phyloP scores from a whole-genome alignment of 2,888 invertebrate genomes.

The Incurvaria masculella region DNA sequence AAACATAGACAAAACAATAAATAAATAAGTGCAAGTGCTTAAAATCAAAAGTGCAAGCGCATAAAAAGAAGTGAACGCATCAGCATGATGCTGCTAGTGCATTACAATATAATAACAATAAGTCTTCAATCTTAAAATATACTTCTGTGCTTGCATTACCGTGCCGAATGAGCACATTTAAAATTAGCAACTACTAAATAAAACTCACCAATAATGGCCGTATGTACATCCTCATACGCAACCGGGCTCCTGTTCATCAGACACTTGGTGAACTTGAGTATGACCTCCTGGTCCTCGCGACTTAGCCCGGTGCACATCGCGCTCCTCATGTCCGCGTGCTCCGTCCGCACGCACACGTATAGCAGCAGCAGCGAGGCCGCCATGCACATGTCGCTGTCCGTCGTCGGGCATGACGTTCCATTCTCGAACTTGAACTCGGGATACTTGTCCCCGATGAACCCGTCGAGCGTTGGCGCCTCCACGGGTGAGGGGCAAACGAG shows the following conservation, averaged over 20 bases:
- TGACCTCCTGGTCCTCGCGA: conserved; percentile 49
- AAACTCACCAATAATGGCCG: conserved; percentile 37
- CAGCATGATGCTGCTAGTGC: too few relatives aligned
- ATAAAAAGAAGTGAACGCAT: too few relatives aligned
- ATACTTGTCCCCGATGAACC: conserved; percentile 45
- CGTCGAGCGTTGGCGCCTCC: conserved; percentile 36
- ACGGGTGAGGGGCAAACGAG: conserved; percentile 37
- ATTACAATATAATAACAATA: too few relatives aligned
- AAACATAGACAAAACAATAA: too few relatives aligned
- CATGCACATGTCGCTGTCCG: conserved; percentile 35
- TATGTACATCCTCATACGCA: conserved; percentile 35
- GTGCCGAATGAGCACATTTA: not conserved
- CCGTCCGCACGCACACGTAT: conserved; percentile 51
- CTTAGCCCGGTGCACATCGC: conserved; percentile 54
- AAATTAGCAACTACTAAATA: not conserved
- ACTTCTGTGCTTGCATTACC: not conserved
- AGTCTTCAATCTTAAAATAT: too few relatives aligned
- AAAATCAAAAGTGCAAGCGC: too few relatives aligned
- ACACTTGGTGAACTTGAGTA: conserved; percentile 51
- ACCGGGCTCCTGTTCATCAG: conserved; percentile 45
- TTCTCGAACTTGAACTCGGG: conserved; percentile 46
- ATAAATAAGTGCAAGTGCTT: too few relatives aligned
- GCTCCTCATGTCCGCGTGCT: conserved; percentile 49
- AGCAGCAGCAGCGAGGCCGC: conserved; percentile 50
- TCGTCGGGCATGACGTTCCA: conserved; percentile 26